Percentiles rank a stretch among this genome's conserved stretches.
These are phyloP conservation scores for Azemiops feae DNA, from an alignment of 2,113 vertebrate genomes.

Conservation along the genomic window DNA sequence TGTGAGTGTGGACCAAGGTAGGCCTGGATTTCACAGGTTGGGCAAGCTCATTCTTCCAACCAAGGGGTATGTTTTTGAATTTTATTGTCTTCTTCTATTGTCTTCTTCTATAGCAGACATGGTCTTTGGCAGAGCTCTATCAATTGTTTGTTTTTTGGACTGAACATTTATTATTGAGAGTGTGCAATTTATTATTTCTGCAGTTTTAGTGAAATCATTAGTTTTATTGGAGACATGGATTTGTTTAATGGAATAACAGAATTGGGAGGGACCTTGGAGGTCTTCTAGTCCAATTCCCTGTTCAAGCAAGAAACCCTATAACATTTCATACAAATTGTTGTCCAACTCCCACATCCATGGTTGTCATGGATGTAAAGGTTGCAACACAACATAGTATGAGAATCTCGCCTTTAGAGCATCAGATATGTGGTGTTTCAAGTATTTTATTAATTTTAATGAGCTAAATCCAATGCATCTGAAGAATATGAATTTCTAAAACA, in stretches of 20 bases:
- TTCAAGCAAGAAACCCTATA: too few relatives aligned
- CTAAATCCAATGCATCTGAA: background rate
- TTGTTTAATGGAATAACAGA: background rate
- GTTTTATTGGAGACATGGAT: background rate
- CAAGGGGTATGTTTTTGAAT: background rate
- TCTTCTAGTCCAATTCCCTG: too few relatives aligned
- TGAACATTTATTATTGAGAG: background rate
- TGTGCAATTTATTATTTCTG: background rate
- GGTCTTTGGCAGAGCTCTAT: background rate
- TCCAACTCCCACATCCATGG: too few relatives aligned
- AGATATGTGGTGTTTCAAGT: background rate
- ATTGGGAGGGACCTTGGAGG: too few relatives aligned
- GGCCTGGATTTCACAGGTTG: background rate
- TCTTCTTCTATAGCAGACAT: background rate
- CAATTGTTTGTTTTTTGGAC: background rate
- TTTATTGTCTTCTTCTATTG: background rate
- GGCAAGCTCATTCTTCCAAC: background rate
- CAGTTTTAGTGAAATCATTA: background rate
- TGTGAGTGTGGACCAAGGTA: background rate
- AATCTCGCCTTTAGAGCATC: background rate
- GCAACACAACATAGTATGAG: background rate
- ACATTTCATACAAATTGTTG: too few relatives aligned
- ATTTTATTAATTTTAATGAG: background rate
- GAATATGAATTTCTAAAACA: background rate
- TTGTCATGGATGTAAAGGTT: background rate